Base-by-base conservation (phyloP, 2,797 vertebrate genomes). In the Hyperoplus lanceolatus region DNA sequence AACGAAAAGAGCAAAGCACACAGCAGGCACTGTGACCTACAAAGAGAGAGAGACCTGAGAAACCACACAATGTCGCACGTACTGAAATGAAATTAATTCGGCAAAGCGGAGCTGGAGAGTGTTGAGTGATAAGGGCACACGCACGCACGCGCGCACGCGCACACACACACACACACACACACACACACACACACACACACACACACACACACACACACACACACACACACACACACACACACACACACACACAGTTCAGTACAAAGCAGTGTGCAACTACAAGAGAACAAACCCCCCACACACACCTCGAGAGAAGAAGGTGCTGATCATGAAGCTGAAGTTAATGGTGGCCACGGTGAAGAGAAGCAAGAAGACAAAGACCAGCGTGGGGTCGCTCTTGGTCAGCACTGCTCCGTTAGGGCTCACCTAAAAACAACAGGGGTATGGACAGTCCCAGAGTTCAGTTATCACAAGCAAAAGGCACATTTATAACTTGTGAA, bases 271-370 rank as follows among this genome's bases (percentile, higher is more conserved):
- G 36, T 6, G 64, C 3, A 8, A 6, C 39, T 1, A 39, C 3
- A 2, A 41, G 13, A 36, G 36, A 83, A 14, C 29, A 29, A 29
- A 29, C 29, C 29, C 29, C 29, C 29, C 29, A 49, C 48, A 87
- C 87, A 16, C 59, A 92, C 91, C 98, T 97, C 94, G 94, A 0
- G 96, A 98, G 94, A 99, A 99, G 95, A 99, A 99, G 80, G 96
- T 96, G 94, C 98, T 99, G 93, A 99, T 96, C 98, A 99, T 99
- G 92, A 99, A 99, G 93, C 98, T 97, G 95, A 98, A 99, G 94
- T 95, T 97, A 92, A 99, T 97, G 70, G 98, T 96, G 73, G 98
- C 95, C 82, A 97, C 50, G 0, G 96, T 95, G 74, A 99, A 99
- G 66, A 94, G 45, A 5, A 96, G 88, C 2, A 99, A 93, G 92